A percentile compares a stretch with the other conserved stretches of the same genome.
phyloP scores from a whole-genome alignment of 2,797 vertebrate genomes.

The Picus viridis region DNA sequence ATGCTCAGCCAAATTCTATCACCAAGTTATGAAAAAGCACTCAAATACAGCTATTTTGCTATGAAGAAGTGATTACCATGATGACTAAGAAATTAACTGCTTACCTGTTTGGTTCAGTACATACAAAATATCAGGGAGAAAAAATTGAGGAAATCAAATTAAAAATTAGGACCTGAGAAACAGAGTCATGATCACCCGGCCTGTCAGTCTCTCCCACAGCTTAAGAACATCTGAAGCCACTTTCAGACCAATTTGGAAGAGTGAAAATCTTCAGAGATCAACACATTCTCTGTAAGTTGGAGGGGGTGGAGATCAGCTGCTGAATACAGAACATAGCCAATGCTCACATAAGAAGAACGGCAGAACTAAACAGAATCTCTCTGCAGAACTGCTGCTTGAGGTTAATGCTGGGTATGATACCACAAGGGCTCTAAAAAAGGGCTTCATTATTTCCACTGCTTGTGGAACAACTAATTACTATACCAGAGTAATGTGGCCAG shows the following conservation, averaged over 20 bases:
- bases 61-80: not conserved
- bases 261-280: not conserved
- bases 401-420: not conserved
- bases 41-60: not conserved
- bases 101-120: not conserved
- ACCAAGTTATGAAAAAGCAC: not conserved
- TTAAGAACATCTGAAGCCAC: not conserved
- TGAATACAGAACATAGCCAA: not conserved
- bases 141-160: not conserved
- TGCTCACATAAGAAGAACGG: not conserved
- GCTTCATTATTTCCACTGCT: not conserved
- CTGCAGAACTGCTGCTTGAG: not conserved
- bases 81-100: not conserved
- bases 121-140: not conserved
- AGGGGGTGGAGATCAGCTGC: not conserved
- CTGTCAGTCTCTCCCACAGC: not conserved
- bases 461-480: not conserved
- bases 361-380: not conserved
- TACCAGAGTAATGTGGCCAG: not conserved
- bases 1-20: not conserved
- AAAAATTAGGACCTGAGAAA: not conserved
- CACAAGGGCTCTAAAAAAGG: not conserved
- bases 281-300: not conserved
- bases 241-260: not conserved
- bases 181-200: not conserved